Evolutionary conservation across 1,140 invertebrate genomes (phyloP), one percentile per base, ranked within the genome.

Genomic region (Hyles euphorbiae): DNA sequence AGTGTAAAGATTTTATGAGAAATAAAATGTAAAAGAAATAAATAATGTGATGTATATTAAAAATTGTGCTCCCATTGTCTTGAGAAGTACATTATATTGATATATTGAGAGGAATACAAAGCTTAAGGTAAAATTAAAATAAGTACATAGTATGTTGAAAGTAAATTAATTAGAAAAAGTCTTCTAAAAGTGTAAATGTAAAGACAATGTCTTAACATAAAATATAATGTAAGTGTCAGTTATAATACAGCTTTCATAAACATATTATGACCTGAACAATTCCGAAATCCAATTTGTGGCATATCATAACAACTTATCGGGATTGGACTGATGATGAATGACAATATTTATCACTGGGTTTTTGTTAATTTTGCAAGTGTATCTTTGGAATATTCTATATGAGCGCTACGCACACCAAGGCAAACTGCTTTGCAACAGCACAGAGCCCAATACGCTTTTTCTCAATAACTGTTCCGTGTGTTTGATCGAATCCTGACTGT

Each of bases 1-100:
- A 73, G 63, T 78, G 71, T 80, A 79, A 81, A 82, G 71, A 81
- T 80, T 82, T 77, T 83, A 83, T 78, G 76, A 78, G 61, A 79
- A 72, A 72, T 61, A 73, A 73, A 68, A 70, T 58, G 40, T 58
- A 74, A 62, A 61, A 76, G 74, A 70, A 66, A 61, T 57, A 55
- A 52, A 60, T 55, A 56, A 53, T 65, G 63, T 70, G 68, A 70
- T 68, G 68, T 76, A 70, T 72, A 72, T 76, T 64, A 56, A 70
- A 71, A 68, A 63, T 65, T 67, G 67, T 75, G 59, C 58, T 72
- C 64, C 22, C 70, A 68, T 70, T 71, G 60, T 70, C 60, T 54
- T 71, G 53, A 56, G 47, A 70, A 71, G 61, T 70, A 69, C 60
- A 69, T 63, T 72, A 67, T 63, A 64, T 65, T 66, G 63, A 63